Evolutionary conservation across 2,888 invertebrate species (phyloP), one percentile per base, ranked within the genome.

Genomic region (Parnassius orleans): DNA sequence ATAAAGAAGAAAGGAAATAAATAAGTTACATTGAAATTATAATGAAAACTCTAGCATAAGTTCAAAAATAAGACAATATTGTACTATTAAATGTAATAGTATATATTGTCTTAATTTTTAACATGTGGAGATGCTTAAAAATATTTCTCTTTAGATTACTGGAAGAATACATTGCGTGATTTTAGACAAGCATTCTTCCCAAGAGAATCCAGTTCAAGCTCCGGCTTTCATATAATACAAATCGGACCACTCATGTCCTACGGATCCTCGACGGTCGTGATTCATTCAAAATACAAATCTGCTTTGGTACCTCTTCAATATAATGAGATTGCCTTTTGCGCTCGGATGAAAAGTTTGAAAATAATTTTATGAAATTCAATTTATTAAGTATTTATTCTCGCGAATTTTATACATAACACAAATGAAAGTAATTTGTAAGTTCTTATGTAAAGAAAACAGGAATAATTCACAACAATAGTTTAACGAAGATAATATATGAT

Each of bases 271-370:
- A 60, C 60, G 63, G 56, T 64, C 63, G 60, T 64, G 63, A 64
- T 64, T 64, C 63, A 64, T 64, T 64, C 63, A 64, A 64, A 64
- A 64, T 64, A 64, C 60, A 64, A 64, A 64, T 60, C 63, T 60
- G 60, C 63, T 64, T 63, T 64, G 63, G 63, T 60, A 60, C 63
- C 63, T 55, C 63, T 64, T 64, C 63, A 64, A 60, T 64, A 64
- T 64, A 64, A 64, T 64, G 63, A 64, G 63, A 64, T 64, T 64
- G 63, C 63, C 60, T 64, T 64, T 64, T 64, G 63, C 60, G 63
- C 63, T 59, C 55, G 47, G 55, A 60, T 64, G 63, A 64, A 64
- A 64, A 60, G 57, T 53, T 55, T 56, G 56, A 60, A 64, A 60
- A 64, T 60, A 14, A 60, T 60, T 60, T 60, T 53, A 64, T 60